These are phyloP conservation scores for Masnerella sp. DNA, from an alignment of 2,888 invertebrate genomes.

Conservation along the genomic window DNA sequence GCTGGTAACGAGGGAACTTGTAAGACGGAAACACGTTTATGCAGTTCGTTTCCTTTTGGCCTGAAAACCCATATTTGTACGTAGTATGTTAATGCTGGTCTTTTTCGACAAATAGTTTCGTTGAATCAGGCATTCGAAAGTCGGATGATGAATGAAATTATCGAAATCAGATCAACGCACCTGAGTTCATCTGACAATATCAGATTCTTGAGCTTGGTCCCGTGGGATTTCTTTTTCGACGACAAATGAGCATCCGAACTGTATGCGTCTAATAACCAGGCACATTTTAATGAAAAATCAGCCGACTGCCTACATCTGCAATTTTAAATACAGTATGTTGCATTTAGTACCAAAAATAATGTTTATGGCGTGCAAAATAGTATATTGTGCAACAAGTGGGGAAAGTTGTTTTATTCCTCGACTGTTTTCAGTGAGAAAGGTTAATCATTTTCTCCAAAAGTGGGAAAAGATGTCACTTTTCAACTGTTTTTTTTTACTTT, in stretches of 20 bases:
- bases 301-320: conserved; percentile 94
- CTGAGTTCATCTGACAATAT: conserved; percentile 85
- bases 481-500: too few species aligned
- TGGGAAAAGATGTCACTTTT: too few species aligned
- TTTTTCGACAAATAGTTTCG: too few species aligned
- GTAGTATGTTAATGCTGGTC: too few species aligned
- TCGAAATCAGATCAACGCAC: conserved; percentile 59
- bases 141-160: neutral
- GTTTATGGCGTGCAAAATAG: too few species aligned
- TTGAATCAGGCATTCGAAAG: too few species aligned
- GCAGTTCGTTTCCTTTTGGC: conserved; percentile 73
- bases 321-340: too few species aligned
- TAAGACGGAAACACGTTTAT: conserved; percentile 71
- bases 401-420: too few species aligned
- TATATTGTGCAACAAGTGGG: too few species aligned
- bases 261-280: conserved; percentile 98
- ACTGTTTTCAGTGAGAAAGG: too few species aligned
- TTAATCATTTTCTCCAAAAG: too few species aligned
- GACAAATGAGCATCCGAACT: conserved; percentile 85
- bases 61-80: conserved; percentile 63
- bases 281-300: conserved; percentile 96
- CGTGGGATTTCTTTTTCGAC: conserved; percentile 86
- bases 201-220: conserved; percentile 85
- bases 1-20: conserved; percentile 75
- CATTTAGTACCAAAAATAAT: too few species aligned